Evolutionary conservation across 2,113 vertebrate species (phyloP).

Genomic region (Mionectes macconnelli): DNA sequence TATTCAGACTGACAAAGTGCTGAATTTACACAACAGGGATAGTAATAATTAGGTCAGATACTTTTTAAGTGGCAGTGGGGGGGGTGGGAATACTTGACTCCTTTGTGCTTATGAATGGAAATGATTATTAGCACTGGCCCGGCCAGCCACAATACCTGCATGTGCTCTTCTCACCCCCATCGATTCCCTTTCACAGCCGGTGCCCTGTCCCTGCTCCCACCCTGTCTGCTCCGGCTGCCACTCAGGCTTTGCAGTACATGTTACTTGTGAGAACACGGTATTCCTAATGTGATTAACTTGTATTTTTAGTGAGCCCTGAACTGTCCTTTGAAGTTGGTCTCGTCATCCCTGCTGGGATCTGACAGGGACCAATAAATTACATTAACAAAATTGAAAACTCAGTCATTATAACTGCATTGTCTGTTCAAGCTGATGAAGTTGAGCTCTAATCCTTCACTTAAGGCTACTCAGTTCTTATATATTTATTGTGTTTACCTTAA

Average conservation of each 20-base stretch:
- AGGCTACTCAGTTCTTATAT: accelerated
- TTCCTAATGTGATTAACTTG: accelerated
- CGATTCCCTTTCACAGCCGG: not conserved
- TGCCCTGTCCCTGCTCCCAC: not conserved
- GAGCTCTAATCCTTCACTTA: not conserved
- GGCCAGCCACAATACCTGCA: not conserved
- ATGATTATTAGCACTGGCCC: not conserved
- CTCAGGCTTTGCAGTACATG: accelerated
- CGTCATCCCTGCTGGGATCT: not conserved
- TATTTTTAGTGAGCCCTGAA: accelerated
- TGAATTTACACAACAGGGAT: conserved; percentile 65
- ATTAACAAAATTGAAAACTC: not conserved
- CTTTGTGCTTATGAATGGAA: not conserved
- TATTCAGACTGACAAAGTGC: conserved; percentile 66
- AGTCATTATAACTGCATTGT: not conserved
- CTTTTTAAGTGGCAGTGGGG: conserved; percentile 14
- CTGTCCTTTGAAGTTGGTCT: not conserved
- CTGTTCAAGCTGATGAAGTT: not conserved
- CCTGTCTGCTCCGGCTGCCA: not conserved
- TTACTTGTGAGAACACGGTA: accelerated
- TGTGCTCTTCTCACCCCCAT: not conserved
- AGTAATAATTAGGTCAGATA: conserved; percentile 66
- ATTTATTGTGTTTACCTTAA: not conserved
- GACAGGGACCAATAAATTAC: not conserved
- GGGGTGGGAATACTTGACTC: not conserved